Base-by-base conservation (phyloP, 2,797 vertebrate genomes). In the Vultur gryphus region DNA sequence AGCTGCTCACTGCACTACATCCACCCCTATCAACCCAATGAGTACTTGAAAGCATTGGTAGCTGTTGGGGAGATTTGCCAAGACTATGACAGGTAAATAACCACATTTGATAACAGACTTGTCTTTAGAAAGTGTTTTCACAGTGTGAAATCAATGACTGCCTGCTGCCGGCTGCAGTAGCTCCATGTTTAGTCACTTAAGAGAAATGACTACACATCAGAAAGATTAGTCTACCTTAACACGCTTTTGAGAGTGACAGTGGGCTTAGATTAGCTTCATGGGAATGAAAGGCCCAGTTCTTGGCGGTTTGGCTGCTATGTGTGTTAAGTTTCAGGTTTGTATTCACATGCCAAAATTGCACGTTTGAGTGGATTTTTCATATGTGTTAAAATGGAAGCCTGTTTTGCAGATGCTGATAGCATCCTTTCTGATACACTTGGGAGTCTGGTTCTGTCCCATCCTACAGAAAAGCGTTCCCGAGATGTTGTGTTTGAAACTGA, bases 1-100 rank as follows among this genome's bases (percentile, higher is more conserved):
- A 99, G 99, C 98, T 99, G 99, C 97, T 99, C 99, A 3, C 98
- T 99, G 94, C 99, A 99, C 95, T 99, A 99, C 97, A 99, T 99
- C 97, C 99, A 99, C 96, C 99, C 99, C 16, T 99, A 99, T 92
- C 99, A 99, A 97, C 99, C 99, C 93, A 99, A 99, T 9, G 99
- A 99, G 97, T 99, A 99, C 97, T 98, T 99, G 79, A 99, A 99
- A 98, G 99, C 99, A 1, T 94, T 99, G 97, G 99, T 99, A 75
- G 99, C 99, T 84, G 99, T 99, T 6, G 99, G 99, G 48, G 99
- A 99, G 98, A 99, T 99, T 97, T 99, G 99, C 98, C 99, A 99
- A 97, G 99, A 99, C 98, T 99, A 99, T 76, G 99, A 99, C 99
- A 99, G 99, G 99, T 99, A 98, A 96, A 96, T 73, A 70, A 84